These are phyloP conservation scores for Poeciliopsis retropinna DNA, from an alignment of 2,113 vertebrate genomes.

Conservation along the genomic window DNA sequence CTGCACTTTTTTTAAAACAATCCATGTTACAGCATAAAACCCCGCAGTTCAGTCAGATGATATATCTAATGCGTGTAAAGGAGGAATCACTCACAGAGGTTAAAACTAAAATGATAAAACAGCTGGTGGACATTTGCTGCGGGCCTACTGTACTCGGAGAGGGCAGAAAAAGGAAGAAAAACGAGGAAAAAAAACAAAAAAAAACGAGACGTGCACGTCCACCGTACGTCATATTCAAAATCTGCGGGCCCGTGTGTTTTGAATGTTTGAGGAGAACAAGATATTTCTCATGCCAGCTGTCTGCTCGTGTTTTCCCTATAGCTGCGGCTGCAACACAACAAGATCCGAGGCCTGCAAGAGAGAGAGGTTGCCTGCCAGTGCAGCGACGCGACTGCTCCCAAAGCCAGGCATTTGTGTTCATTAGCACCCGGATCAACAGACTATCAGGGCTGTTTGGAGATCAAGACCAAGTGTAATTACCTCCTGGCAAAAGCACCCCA, in stretches of 20 bases:
- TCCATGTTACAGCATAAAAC: slow-evolving; percentile 32
- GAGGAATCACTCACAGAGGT: slow-evolving; percentile 6
- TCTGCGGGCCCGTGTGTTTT: slow-evolving; percentile 56
- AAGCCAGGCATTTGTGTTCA: slow-evolving; percentile 77
- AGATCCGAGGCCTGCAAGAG: slow-evolving; percentile 47
- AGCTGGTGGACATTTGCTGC: slow-evolving; percentile 31
- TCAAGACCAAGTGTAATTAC: slow-evolving; percentile 72
- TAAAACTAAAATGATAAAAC: slow-evolving; percentile 46
- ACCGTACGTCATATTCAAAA: slow-evolving; percentile 52
- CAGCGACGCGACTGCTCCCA: slow-evolving; percentile 47
- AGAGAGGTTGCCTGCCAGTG: slow-evolving; percentile 15
- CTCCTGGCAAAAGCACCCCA: slow-evolving; percentile 30
- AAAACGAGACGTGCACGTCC: slow-evolving; percentile 35
- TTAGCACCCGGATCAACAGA: slow-evolving; percentile 79
- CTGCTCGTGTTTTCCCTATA: slow-evolving; percentile 16
- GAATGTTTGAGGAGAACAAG: slow-evolving; percentile 47
- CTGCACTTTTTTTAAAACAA: slow-evolving; percentile 26
- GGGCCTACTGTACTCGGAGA: slow-evolving; percentile 15
- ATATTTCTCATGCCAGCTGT: slow-evolving; percentile 26
- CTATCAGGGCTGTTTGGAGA: slow-evolving; percentile 70
- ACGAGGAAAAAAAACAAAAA: background rate
- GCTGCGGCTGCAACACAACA: slow-evolving; percentile 32
- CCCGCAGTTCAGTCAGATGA: background rate
- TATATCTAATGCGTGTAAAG: background rate
- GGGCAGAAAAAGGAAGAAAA: slow-evolving; percentile 4